These are phyloP conservation scores for Lucinisca nassula DNA, from an alignment of 2,888 invertebrate genomes.

Conservation along the genomic window DNA sequence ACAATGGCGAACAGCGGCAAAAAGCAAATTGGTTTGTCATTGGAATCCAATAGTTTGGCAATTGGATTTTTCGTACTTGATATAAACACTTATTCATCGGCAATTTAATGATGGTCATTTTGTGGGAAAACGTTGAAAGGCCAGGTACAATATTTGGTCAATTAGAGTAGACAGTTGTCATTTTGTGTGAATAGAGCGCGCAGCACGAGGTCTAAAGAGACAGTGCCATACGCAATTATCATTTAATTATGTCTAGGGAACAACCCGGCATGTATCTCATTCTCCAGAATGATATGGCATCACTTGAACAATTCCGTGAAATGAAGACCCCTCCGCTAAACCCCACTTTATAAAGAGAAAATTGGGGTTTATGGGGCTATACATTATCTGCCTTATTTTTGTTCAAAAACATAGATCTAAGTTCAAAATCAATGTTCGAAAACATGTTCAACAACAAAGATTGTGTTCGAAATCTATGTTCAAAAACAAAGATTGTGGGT, in stretches of 20 bases:
- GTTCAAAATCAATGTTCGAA: too few relatives aligned
- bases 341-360: too few relatives aligned
- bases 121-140: not conserved
- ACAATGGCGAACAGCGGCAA: slow-evolving; percentile 62
- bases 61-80: slow-evolving; percentile 65
- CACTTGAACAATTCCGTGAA: too few relatives aligned
- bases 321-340: too few relatives aligned
- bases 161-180: slow-evolving; percentile 3
- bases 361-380: too few relatives aligned
- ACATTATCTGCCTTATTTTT: too few relatives aligned
- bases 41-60: slow-evolving; percentile 57
- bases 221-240: not conserved
- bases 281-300: too few relatives aligned
- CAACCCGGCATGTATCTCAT: not conserved
- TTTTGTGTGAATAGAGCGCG: not conserved
- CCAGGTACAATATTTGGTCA: slow-evolving; percentile 13
- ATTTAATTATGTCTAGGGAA: not conserved
- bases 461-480: too few relatives aligned
- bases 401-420: too few relatives aligned
- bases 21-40: slow-evolving; percentile 54
- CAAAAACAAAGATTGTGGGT: too few relatives aligned
- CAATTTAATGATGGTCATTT: slow-evolving; percentile 15
- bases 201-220: not conserved
- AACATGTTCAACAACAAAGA: too few relatives aligned
- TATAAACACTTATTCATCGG: not conserved